Base-by-base conservation (phyloP, 2,888 invertebrate genomes). In the Megalurothrips usitatus region DNA sequence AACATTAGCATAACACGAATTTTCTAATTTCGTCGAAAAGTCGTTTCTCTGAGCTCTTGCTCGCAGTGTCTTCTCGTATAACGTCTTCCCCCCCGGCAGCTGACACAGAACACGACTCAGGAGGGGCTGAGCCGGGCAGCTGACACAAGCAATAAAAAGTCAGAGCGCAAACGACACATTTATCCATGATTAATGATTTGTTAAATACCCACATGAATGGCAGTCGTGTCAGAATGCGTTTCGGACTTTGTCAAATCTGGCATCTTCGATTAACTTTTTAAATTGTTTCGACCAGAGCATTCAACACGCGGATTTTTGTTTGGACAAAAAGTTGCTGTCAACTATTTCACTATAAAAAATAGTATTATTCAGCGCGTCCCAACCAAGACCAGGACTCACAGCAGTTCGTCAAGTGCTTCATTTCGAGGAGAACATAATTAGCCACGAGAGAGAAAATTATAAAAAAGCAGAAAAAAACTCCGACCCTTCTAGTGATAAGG, bases 101-200 rank as follows among this genome's bases (percentile, higher is more conserved):
- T 75, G 68, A 75, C 68, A 75, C 68, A 23, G 23, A 11, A 75
- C 68, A 75, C 68, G 68, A 75, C 68, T 26, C 68, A 26, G 68
- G 68, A n/a, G 68, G n/a, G 68, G 68, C 68, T 12, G 23, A 26
- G 26, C 68, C 26, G 68, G 68, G 23, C 68, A 11, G 68, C 26
- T 26, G 68, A 75, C 68, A 75, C 23, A 26, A 75, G 23, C 68
- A 75, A 75, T 75, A 75, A 75, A n/a, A 58, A n/a, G 12, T n/a
- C 68, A 26, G 26, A n/a, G 68, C 68, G 68, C 68, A 23, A 75
- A 75, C 68, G 68, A 75, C 68, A 75, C 68, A 75, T 75, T 75
- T 12, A 75, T 26, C 26, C 68, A 26, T 75, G 68, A 75, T 75
- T 75, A 75, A 75, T 26, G 68, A 26, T 75, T 26, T 23, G 26